Percentiles rank a stretch among this genome's conserved stretches.
Evolutionary conservation across 2,113 vertebrate genomes (phyloP).

Genomic region (Triplophysa rosa): DNA sequence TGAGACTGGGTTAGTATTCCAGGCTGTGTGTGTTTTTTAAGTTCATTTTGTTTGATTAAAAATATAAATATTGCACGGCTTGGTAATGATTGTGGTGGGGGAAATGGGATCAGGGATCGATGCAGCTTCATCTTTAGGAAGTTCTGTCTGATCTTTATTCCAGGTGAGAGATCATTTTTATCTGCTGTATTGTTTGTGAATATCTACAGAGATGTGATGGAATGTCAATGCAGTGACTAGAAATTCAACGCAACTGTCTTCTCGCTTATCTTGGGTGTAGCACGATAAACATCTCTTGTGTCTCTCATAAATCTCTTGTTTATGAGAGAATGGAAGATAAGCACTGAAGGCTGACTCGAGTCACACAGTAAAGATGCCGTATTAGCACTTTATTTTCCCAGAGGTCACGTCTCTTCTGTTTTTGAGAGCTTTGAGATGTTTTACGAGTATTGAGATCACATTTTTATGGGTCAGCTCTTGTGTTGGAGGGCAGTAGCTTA

Average conservation of each 20-base stretch:
- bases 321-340: neutral
- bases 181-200: conserved; percentile 6
- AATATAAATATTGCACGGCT: no score
- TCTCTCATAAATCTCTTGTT: neutral
- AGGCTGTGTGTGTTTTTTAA: no score
- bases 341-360: neutral
- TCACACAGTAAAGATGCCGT: neutral
- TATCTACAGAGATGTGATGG: neutral
- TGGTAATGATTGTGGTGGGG: no score
- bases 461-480: conserved; percentile 59
- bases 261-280: neutral
- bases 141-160: neutral
- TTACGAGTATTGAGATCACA: neutral
- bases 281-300: neutral
- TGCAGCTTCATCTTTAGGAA: neutral
- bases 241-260: neutral
- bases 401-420: conserved; percentile 3
- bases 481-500: conserved; percentile 59
- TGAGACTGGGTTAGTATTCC: neutral
- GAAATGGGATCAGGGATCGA: no score
- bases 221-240: neutral
- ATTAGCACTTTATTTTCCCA: conserved; percentile 13
- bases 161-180: neutral
- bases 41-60: no score
- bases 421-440: neutral